phyloP scores from a whole-genome alignment of 2,888 invertebrate species.

The Ophion slaviceki region DNA sequence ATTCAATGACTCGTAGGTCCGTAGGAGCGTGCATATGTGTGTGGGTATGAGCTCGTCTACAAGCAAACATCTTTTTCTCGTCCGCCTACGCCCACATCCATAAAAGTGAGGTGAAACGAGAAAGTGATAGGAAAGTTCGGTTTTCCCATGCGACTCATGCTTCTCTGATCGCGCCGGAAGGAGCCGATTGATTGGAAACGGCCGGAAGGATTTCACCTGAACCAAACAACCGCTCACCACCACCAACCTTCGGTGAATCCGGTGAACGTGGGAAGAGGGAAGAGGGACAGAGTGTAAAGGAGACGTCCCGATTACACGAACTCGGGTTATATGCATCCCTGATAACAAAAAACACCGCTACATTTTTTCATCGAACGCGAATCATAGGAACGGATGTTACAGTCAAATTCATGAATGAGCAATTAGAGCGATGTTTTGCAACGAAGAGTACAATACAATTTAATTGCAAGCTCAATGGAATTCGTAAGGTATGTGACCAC shows the following conservation, averaged over 20 bases:
- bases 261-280: background rate
- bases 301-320: constrained; percentile 47
- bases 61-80: constrained; percentile 66
- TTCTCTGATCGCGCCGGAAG: constrained; percentile 83
- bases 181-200: constrained; percentile 83
- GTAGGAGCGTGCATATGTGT: too few relatives aligned
- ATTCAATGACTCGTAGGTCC: too few relatives aligned
- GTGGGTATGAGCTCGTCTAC: background rate
- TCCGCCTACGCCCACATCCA: constrained; percentile 44
- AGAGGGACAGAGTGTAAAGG: constrained; percentile 1
- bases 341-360: constrained; percentile 78
- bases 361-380: constrained; percentile 68
- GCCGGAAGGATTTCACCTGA: constrained; percentile 78
- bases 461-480: too few relatives aligned
- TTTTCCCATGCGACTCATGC: constrained; percentile 81
- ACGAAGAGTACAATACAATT: too few relatives aligned
- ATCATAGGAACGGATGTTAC: background rate
- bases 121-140: constrained; percentile 82
- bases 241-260: constrained; percentile 34
- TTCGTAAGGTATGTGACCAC: too few relatives aligned
- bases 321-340: constrained; percentile 75
- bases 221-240: constrained; percentile 55
- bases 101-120: constrained; percentile 66
- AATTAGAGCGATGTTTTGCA: too few relatives aligned
- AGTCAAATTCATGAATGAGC: too few relatives aligned